Base-by-base conservation (phyloP, 2,888 invertebrate genomes). In the Trachelus iudaicus region DNA sequence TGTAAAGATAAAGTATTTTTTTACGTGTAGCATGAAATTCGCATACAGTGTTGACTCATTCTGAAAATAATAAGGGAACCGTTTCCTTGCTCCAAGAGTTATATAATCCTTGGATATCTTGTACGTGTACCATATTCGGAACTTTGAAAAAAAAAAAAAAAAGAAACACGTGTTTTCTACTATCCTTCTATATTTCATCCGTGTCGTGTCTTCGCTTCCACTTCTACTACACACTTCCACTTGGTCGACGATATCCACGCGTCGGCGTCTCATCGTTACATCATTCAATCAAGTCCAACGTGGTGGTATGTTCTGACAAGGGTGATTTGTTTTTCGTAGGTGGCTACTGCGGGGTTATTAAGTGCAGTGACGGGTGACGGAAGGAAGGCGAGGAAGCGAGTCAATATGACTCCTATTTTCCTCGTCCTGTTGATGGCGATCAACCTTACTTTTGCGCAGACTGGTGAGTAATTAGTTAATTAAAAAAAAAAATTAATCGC, bases 371-470 rank as follows among this genome's bases (percentile, higher is more conserved):
- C 87, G 87, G 86, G 87, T 87, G 87, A 85, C 85, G 85, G 85
- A 85, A 87, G 86, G 84, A 88, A 88, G 87, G 84, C 87, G 87
- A 87, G 86, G 87, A 85, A 87, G 86, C 89, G 89, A 89, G 89
- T 91, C 91, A 91, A 89, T 90, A 91, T 91, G 91, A 91, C 91
- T 90, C 89, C 88, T 86, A 90, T 91, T 87, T 87, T 91, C 87
- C 90, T 89, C 86, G 87, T 90, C 88, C 90, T 91, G 87, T 91
- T 91, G 90, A 86, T 91, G 91, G 90, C 89, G 89, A 89, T 91
- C 91, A 89, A 90, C 90, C 89, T 90, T 86, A 90, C 91, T 86
- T 87, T 91, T 87, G 91, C 91, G 87, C 90, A 91, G 87, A 88
- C 86, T 89, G 83, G 79, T 85, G 91, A 90, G 90, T 90, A 91